Evolutionary conservation across 2,797 vertebrate genomes (phyloP).

Genomic region (Kryptopterus vitreolus): DNA sequence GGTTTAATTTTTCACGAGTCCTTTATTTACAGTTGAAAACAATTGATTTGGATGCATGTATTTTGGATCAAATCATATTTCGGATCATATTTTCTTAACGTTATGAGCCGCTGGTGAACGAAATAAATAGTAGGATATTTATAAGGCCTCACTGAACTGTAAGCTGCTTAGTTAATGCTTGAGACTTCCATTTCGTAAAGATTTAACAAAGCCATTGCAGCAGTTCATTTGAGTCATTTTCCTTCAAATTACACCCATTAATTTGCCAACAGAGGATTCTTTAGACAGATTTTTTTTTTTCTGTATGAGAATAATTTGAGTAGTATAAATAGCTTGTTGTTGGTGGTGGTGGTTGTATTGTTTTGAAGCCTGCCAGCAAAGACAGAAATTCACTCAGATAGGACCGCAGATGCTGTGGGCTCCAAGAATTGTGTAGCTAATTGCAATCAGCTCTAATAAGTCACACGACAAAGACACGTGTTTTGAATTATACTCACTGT

Average conservation of each 20-base stretch:
- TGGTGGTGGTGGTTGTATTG: slow-evolving; percentile 7
- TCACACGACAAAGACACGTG: slow-evolving; percentile 63
- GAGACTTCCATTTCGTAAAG: neutral
- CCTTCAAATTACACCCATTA: slow-evolving; percentile 51
- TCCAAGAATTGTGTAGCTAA: slow-evolving; percentile 67
- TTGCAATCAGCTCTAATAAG: slow-evolving; percentile 73
- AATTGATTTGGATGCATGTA: neutral
- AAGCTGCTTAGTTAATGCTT: neutral
- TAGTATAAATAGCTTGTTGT: slow-evolving; percentile 44
- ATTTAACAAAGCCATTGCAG: neutral
- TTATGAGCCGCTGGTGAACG: neutral
- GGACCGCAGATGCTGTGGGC: slow-evolving; percentile 61
- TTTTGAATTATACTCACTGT: slow-evolving; percentile 67
- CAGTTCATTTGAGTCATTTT: slow-evolving; percentile 32
- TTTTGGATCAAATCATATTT: neutral
- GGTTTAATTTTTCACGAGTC: neutral
- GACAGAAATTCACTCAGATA: slow-evolving; percentile 59
- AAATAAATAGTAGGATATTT: slow-evolving; percentile 2
- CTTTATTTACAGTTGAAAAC: neutral
- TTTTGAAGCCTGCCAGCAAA: slow-evolving; percentile 46
- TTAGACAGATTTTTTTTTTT: slow-evolving; percentile 51
- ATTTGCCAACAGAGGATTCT: slow-evolving; percentile 62
- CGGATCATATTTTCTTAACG: neutral
- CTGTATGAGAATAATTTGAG: slow-evolving; percentile 48
- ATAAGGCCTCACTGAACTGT: neutral